phyloP scores from a whole-genome alignment of 1,140 invertebrate species.

The Laodelphax striatellus region DNA sequence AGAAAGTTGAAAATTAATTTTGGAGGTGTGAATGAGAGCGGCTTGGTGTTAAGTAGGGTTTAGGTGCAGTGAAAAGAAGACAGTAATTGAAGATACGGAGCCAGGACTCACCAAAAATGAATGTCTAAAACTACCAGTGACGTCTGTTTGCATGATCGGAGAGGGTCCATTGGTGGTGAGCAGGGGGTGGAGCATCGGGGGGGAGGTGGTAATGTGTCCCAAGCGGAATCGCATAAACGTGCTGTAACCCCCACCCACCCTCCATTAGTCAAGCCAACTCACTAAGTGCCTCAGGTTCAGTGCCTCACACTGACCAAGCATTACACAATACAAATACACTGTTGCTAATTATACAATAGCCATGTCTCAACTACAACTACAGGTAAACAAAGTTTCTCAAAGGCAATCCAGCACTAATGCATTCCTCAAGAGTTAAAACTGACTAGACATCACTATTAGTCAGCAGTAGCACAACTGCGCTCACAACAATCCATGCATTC shows the following conservation, averaged over 20 bases:
- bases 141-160: not conserved
- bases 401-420: too few relatives aligned
- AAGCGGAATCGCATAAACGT: slow-evolving; percentile 40
- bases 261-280: not conserved
- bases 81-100: not conserved
- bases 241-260: slow-evolving; percentile 25
- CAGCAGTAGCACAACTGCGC: too few relatives aligned
- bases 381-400: not conserved
- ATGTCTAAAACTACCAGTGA: not conserved
- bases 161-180: slow-evolving; percentile 17
- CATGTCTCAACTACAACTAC: not conserved
- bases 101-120: not conserved
- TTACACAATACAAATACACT: not conserved
- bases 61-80: not conserved
- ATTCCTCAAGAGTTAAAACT: too few relatives aligned
- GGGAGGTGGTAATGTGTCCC: slow-evolving; percentile 32
- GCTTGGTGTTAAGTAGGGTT: not conserved
- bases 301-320: not conserved
- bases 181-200: slow-evolving; percentile 33
- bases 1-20: too few relatives aligned
- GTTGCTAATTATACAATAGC: not conserved
- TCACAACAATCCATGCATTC: too few relatives aligned
- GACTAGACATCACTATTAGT: too few relatives aligned
- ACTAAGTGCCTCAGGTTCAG: not conserved
- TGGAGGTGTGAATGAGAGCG: too few relatives aligned